These are phyloP conservation scores for Andrena marginata DNA, from an alignment of 2,888 invertebrate genomes.

Conservation along the genomic window DNA sequence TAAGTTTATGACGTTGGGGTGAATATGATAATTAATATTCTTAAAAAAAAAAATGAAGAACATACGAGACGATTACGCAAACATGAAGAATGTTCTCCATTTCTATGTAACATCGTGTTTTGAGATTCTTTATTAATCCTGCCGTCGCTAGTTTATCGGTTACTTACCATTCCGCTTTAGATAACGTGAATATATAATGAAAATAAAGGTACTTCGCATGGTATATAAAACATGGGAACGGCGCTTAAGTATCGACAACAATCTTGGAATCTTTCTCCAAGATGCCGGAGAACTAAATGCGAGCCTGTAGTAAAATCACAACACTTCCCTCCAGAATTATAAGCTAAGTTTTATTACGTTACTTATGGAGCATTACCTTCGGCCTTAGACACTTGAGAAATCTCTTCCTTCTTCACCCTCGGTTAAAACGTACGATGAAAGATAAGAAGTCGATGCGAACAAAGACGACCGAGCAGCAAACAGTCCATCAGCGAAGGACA, in stretches of 20 bases:
- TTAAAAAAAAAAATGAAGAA: constrained; percentile 42
- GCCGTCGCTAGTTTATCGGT: constrained; percentile 28
- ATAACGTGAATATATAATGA: constrained; percentile 42
- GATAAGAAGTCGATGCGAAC: constrained; percentile 78
- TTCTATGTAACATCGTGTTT: constrained; percentile 29
- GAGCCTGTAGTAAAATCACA: constrained; percentile 74
- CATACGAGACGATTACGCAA: constrained; percentile 36
- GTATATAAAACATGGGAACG: constrained; percentile 38
- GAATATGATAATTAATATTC: constrained; percentile 15
- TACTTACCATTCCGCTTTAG: constrained; percentile 65
- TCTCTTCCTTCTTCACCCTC: constrained; percentile 78
- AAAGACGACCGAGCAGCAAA: constrained; percentile 78
- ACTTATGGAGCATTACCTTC: constrained; percentile 79
- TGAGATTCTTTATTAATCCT: constrained; percentile 55
- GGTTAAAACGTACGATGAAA: constrained; percentile 80
- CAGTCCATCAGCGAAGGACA: constrained; percentile 73
- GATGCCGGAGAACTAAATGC: constrained; percentile 51
- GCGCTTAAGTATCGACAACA: constrained; percentile 46
- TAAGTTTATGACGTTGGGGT: constrained; percentile 51
- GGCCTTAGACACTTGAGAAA: constrained; percentile 78
- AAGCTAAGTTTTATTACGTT: constrained; percentile 81
- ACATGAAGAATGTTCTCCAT: constrained; percentile 53
- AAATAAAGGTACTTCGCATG: constrained; percentile 49
- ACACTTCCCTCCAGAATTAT: constrained; percentile 76
- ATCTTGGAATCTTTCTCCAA: constrained; percentile 35